Evolutionary conservation across 2,797 vertebrate genomes (phyloP).

Genomic region (Mastacembelus armatus): DNA sequence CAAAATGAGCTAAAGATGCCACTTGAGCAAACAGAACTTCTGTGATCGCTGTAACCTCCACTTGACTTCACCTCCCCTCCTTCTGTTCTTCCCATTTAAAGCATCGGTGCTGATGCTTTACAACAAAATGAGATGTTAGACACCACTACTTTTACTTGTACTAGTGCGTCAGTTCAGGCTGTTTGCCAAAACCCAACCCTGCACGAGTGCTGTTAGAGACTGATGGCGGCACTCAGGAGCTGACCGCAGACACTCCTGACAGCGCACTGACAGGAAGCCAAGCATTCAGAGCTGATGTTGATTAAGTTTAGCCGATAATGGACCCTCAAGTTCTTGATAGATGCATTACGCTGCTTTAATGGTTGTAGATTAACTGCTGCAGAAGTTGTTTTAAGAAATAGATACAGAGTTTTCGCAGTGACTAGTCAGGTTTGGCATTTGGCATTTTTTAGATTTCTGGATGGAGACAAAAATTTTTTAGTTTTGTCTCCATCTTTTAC

Average conservation of each 20-base stretch:
- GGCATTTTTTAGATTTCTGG: too few relatives aligned
- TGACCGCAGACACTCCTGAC: slow-evolving; percentile 12
- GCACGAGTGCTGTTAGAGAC: slow-evolving; percentile 6
- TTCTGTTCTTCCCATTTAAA: neutral
- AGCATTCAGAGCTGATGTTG: too few relatives aligned
- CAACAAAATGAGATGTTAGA: slow-evolving; percentile 8
- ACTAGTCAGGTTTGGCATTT: neutral
- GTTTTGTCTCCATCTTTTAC: too few relatives aligned
- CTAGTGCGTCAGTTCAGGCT: slow-evolving; percentile 8
- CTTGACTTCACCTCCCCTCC: neutral
- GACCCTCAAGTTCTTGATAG: slow-evolving; percentile 18
- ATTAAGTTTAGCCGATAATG: neutral
- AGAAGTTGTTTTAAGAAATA: neutral
- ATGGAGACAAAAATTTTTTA: too few relatives aligned
- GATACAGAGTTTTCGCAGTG: neutral
- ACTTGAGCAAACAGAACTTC: neutral
- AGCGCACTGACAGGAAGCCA: slow-evolving; percentile 1
- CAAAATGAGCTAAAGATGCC: too few relatives aligned
- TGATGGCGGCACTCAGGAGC: slow-evolving; percentile 1
- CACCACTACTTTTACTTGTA: slow-evolving; percentile 4
- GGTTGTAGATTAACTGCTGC: slow-evolving; percentile 7
- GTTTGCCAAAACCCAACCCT: slow-evolving; percentile 12
- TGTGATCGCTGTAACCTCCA: neutral
- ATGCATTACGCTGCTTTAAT: slow-evolving; percentile 18
- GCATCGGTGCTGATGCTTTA: slow-evolving; percentile 3